Base-by-base conservation (phyloP, 53 echinoderm and acorn worm species). In the Echinometra lucunter region DNA sequence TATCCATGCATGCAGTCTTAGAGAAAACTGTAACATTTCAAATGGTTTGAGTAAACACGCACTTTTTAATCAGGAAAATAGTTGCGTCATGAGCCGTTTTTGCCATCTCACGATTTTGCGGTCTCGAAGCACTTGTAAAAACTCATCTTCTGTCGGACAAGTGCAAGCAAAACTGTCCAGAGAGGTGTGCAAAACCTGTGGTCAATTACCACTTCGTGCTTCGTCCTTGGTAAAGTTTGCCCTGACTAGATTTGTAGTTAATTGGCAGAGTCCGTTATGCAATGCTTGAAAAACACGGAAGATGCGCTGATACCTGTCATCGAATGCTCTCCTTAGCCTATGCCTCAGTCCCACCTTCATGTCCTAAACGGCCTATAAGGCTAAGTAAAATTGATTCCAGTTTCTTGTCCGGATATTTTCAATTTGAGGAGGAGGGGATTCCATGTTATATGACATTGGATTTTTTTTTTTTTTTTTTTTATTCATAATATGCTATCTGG, bases 231-330 rank as follows among this genome's bases (percentile, higher is more conserved):
- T 11, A 85, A 49, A n/a, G 28, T 12, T 85, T 45, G 11, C 27
- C 49, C 19, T 28, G 47, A 28, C 85, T 49, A 47, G 85, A 85
- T 85, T n/a, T 85, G 12, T 3, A n/a, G 47, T 85, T 85, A 85
- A 85, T 85, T 85, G 85, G 85, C 47, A 85, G 85, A 85, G 85
- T 85, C 85, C 85, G 85, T 85, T 85, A 8, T 49, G 85, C 85
- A 85, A 28, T 49, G 53, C 47, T n/a, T 16, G 28, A 9, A 45
- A 85, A 9, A 85, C 85, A 49, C 85, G 85, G 28, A 85, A 85
- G 81, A 81, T 81, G 81, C 81, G 81, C 81, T 32, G 72, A n/a
- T 81, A 81, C 44, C 81, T 81, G 81, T 81, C 81, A 25, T 81
- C 81, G 81, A 25, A 27, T 63, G 35, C 12, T 15, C 16, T 9